Conservation (phyloP, 2,888 invertebrate species). For the Euphydryas editha region DNA sequence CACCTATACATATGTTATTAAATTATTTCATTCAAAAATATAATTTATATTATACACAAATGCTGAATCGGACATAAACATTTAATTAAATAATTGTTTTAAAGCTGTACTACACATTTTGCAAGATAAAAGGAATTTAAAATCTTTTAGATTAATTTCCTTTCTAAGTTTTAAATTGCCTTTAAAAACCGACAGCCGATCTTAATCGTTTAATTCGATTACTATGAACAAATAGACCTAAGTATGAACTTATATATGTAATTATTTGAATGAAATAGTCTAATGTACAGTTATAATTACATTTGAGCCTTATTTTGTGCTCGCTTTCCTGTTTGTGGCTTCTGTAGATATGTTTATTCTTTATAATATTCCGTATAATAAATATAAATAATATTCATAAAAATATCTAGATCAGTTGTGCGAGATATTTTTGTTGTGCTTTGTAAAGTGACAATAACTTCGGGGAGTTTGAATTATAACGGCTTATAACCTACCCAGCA, state of each 20-base stretch:
- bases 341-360: slow-evolving; percentile 76
- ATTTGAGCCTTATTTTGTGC: slow-evolving; percentile 79
- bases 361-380: slow-evolving; percentile 57
- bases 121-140: neutral
- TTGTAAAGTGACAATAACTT: neutral
- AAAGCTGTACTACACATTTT: neutral
- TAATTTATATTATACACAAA: slow-evolving; percentile 8
- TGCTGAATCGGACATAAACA: neutral
- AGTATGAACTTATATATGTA: slow-evolving; percentile 6
- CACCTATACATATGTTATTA: slow-evolving; percentile 52
- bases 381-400: slow-evolving; percentile 17
- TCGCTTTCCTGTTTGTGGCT: slow-evolving; percentile 62
- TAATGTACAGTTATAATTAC: slow-evolving; percentile 52
- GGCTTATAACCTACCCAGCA: slow-evolving; percentile 1
- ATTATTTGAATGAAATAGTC: slow-evolving; percentile 60
- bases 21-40: slow-evolving; percentile 58
- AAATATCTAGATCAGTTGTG: slow-evolving; percentile 23
- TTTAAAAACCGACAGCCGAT: neutral
- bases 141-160: slow-evolving; percentile 5
- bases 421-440: slow-evolving; percentile 19
- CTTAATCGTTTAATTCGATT: neutral
- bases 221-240: neutral
- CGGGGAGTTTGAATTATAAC: neutral
- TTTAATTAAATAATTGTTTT: neutral
- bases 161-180: neutral